These are phyloP conservation scores for Odontocerum albicorne DNA, from an alignment of 2,888 invertebrate species.

Conservation along the genomic window DNA sequence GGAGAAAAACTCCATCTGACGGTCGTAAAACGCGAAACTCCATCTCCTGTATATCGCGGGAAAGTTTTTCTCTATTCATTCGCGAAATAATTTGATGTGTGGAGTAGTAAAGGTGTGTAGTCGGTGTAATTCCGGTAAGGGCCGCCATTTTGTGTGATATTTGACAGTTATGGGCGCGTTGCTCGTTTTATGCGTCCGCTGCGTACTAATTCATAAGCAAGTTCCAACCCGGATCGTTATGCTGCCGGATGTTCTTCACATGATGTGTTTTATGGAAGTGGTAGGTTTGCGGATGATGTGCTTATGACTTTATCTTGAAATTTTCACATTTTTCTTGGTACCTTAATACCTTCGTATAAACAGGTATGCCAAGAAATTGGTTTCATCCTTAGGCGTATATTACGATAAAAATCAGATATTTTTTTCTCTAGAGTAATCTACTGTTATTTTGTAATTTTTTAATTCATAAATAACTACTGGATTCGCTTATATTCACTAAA, in stretches of 20 bases:
- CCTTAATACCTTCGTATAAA: no score
- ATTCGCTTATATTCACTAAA: no score
- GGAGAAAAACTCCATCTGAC: slow-evolving; percentile 8
- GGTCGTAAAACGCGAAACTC: slow-evolving; percentile 15
- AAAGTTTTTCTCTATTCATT: slow-evolving; percentile 11
- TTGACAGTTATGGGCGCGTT: slow-evolving; percentile 20
- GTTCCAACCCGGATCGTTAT: slow-evolving; percentile 9
- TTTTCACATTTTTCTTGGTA: no score
- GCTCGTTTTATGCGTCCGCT: slow-evolving; percentile 24
- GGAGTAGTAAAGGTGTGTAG: slow-evolving; percentile 6
- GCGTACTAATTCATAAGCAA: slow-evolving; percentile 25
- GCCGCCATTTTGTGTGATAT: slow-evolving; percentile 14
- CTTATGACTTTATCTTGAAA: no score
- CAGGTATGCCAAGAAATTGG: no score
- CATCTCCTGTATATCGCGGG: not conserved
- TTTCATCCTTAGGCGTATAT: no score
- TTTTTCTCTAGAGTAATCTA: no score
- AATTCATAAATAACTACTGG: no score
- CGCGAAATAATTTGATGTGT: slow-evolving; percentile 23
- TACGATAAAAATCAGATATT: no score
- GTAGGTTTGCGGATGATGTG: slow-evolving; percentile 15
- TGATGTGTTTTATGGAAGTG: not conserved
- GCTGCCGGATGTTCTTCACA: slow-evolving; percentile 12
- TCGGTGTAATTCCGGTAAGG: slow-evolving; percentile 10
- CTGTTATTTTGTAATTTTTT: no score